These are phyloP conservation scores for Meandrina meandrites DNA, from an alignment of 92 coral and sea anemone species.

Conservation along the genomic window DNA sequence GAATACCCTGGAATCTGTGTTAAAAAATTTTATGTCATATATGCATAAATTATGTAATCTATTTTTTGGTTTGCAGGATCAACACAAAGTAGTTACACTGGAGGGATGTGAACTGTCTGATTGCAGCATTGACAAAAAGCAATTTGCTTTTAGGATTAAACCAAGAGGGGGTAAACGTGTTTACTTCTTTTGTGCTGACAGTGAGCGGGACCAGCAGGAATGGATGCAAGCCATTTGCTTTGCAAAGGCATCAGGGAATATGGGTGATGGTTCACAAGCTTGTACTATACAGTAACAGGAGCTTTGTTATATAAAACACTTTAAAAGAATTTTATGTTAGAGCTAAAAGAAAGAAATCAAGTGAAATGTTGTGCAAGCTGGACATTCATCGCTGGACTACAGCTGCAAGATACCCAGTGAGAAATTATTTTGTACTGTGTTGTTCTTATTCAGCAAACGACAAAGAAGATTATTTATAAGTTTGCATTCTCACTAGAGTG, in stretches of 20 bases:
- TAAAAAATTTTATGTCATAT: too few species aligned
- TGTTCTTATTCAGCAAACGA: background rate
- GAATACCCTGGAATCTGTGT: too few species aligned
- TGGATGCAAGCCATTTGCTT: slow-evolving; percentile 99
- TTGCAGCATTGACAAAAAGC: slow-evolving; percentile 80
- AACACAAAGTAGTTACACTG: slow-evolving; percentile 73
- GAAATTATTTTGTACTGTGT: background rate
- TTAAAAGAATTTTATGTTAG: background rate
- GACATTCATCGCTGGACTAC: background rate
- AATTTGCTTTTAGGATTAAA: slow-evolving; percentile 84
- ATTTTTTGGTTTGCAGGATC: slow-evolving; percentile 53
- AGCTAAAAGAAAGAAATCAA: background rate
- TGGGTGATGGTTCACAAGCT: slow-evolving; percentile 89
- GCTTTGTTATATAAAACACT: background rate
- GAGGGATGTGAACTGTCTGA: slow-evolving; percentile 96
- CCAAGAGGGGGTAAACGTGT: slow-evolving; percentile 80
- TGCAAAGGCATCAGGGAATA: slow-evolving; percentile 89
- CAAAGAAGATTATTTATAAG: background rate
- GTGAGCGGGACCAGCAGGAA: slow-evolving; percentile 90
- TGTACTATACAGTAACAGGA: slow-evolving; percentile 73
- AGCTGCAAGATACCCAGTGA: background rate
- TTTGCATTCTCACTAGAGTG: background rate
- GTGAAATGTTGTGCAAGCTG: background rate
- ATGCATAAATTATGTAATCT: too few species aligned
- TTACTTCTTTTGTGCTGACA: slow-evolving; percentile 82